phyloP scores from a whole-genome alignment of 1,140 invertebrate genomes.

The Drosophila oshimai region DNA sequence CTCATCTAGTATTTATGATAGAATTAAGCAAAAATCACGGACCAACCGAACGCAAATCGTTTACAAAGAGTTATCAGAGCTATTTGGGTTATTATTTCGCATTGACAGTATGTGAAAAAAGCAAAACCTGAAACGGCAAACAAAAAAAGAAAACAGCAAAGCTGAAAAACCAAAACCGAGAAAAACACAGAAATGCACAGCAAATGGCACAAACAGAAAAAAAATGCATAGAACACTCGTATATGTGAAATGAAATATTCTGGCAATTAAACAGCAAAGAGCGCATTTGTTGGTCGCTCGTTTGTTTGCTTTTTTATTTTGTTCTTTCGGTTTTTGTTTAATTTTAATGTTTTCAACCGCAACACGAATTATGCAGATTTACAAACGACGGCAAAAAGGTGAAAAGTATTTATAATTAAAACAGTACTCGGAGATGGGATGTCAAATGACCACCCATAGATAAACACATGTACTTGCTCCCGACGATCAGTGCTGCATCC shows the following conservation, averaged over 20 bases:
- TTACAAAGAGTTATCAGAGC: slow-evolving; percentile 44
- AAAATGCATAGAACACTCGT: slow-evolving; percentile 30
- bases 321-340: slow-evolving; percentile 11
- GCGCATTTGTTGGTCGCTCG: slow-evolving; percentile 6
- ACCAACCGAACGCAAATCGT: slow-evolving; percentile 21
- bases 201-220: slow-evolving; percentile 19
- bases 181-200: slow-evolving; percentile 29
- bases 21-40: slow-evolving; percentile 30
- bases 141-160: slow-evolving; percentile 1
- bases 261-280: slow-evolving; percentile 69
- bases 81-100: slow-evolving; percentile 38
- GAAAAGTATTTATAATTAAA: slow-evolving; percentile 69
- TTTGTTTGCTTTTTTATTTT: slow-evolving; percentile 1
- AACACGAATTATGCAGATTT: slow-evolving; percentile 69
- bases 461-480: too few species aligned
- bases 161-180: slow-evolving; percentile 4
- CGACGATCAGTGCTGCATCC: slow-evolving; percentile 22
- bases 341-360: slow-evolving; percentile 60
- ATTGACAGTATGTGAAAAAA: slow-evolving; percentile 43
- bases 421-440: slow-evolving; percentile 4
- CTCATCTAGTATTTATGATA: slow-evolving; percentile 34
- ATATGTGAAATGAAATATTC: slow-evolving; percentile 65
- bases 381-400: slow-evolving; percentile 38
- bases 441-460: not conserved
- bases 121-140: not conserved